Percentiles rank a stretch among this genome's conserved stretches.
These are phyloP conservation scores for Pogonognathellus flavescens DNA, from an alignment of 1,140 invertebrate species.

Conservation along the genomic window DNA sequence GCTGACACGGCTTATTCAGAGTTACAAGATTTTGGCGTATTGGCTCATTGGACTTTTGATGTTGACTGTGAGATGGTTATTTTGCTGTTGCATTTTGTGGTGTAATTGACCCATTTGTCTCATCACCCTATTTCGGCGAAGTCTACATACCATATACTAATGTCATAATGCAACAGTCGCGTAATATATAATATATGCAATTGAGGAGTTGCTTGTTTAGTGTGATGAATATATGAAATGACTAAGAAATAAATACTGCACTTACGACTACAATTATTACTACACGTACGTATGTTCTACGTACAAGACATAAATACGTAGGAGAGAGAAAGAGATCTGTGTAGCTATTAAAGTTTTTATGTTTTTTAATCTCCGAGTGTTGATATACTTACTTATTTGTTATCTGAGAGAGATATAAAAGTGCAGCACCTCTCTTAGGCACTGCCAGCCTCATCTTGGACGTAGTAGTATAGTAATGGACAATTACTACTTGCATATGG, in stretches of 20 bases:
- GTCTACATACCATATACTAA: no score
- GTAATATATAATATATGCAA: no score
- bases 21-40: neutral
- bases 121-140: constrained; percentile 44
- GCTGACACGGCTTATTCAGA: neutral
- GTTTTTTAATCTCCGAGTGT: constrained; percentile 13
- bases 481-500: neutral
- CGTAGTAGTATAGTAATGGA: no score
- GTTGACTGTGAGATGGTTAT: neutral
- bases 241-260: neutral
- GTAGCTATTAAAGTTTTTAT: constrained; percentile 36
- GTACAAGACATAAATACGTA: neutral
- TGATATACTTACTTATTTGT: no score
- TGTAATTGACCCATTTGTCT: constrained; percentile 43
- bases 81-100: constrained; percentile 7
- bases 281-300: no score
- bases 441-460: neutral
- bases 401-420: neutral
- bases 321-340: neutral
- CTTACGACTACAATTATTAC: neutral
- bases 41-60: neutral
- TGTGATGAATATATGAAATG: neutral
- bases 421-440: neutral
- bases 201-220: neutral
- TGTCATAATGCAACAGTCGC: neutral